A percentile compares a stretch with the other conserved stretches of the same genome.
Evolutionary conservation across 2,797 vertebrate species (phyloP).

Genomic region (Poeciliopsis turneri): DNA sequence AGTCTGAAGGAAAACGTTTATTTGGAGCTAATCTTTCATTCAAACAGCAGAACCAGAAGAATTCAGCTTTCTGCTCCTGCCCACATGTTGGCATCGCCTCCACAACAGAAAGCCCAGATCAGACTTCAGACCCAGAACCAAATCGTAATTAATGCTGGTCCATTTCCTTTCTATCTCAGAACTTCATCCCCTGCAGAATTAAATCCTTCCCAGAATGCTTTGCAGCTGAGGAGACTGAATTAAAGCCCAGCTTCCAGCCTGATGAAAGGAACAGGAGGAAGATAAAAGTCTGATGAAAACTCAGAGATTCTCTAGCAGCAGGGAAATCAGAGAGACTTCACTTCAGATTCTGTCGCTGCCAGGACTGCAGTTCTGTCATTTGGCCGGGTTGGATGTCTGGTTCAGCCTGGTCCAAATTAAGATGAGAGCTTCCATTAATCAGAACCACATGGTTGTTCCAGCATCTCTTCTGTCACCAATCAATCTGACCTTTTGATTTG

Average conservation of each 20-base stretch:
- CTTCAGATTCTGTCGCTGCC: conserved; percentile 65
- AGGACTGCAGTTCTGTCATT: conserved; percentile 77
- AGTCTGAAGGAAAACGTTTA: conserved; percentile 19
- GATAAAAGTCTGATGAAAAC: conserved; percentile 72
- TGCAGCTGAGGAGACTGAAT: conserved; percentile 57
- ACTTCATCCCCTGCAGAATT: conserved; percentile 60
- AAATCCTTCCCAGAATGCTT: conserved; percentile 66
- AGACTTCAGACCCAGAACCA: conserved; percentile 60
- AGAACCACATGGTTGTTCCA: conserved; percentile 75
- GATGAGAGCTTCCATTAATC: conserved; percentile 76
- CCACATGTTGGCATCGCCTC: conserved; percentile 60
- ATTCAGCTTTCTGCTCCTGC: conserved; percentile 53
- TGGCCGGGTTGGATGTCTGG: conserved; percentile 71
- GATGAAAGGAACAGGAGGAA: conserved; percentile 66
- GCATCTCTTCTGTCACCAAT: conserved; percentile 26
- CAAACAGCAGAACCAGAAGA: conserved; percentile 44
- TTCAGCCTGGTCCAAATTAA: conserved; percentile 74
- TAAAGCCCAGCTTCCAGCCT: conserved; percentile 66
- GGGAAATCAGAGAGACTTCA: conserved; percentile 68
- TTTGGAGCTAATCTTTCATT: conserved; percentile 48
- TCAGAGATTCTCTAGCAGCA: conserved; percentile 67
- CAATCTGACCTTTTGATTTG: conserved; percentile 28
- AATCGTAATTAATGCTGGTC: conserved; percentile 61
- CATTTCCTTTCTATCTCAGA: conserved; percentile 63
- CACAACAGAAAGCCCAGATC: conserved; percentile 49